phyloP scores from a whole-genome alignment of 2,888 invertebrate species.

The Carabus problematicus region DNA sequence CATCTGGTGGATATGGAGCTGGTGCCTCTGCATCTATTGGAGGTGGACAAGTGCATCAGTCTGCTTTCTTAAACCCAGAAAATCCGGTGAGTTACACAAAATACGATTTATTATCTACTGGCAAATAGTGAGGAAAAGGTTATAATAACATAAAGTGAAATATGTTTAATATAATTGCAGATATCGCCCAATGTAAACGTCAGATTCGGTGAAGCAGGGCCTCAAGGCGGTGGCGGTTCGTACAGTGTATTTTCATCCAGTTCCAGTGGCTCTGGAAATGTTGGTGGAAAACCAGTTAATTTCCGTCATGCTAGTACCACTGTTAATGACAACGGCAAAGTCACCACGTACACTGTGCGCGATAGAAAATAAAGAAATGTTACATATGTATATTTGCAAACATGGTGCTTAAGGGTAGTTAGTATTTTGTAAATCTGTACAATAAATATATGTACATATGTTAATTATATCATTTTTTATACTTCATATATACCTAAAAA shows the following conservation, averaged over 20 bases:
- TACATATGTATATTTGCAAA: neutral
- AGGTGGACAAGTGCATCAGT: constrained; percentile 64
- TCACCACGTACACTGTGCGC: constrained; percentile 67
- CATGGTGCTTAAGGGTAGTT: too few species aligned
- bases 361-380: constrained; percentile 6
- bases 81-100: constrained; percentile 63
- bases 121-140: too few species aligned
- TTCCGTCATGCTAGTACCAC: constrained; percentile 69
- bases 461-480: too few species aligned
- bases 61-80: constrained; percentile 66
- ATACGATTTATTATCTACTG: too few species aligned
- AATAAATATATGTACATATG: too few species aligned
- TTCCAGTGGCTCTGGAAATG: constrained; percentile 64
- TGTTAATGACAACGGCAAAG: constrained; percentile 76
- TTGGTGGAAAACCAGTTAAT: constrained; percentile 66
- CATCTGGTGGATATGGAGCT: constrained; percentile 56
- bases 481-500: too few species aligned
- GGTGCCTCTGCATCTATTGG: constrained; percentile 64
- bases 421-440: too few species aligned
- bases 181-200: constrained; percentile 61
- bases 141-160: too few species aligned
- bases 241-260: constrained; percentile 71
- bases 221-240: constrained; percentile 53
- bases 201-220: constrained; percentile 52
- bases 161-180: constrained; percentile 54